Percentiles rank a stretch among this genome's conserved stretches.
These are phyloP conservation scores for Rhinolophus ferrumequinum DNA, from an alignment of 2,113 vertebrate species.

Conservation along the genomic window DNA sequence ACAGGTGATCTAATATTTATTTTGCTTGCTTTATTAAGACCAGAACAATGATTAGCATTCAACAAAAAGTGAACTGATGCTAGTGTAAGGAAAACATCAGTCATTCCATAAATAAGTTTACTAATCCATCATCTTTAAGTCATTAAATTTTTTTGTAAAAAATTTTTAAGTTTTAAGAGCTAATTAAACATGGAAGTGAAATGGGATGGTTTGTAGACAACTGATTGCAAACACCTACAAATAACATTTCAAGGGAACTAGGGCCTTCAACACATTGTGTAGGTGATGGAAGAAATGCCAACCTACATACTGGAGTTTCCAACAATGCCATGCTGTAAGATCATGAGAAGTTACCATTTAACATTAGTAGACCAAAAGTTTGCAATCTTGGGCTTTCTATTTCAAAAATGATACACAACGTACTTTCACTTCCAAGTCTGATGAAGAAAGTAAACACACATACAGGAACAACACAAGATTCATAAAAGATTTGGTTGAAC, in stretches of 20 bases:
- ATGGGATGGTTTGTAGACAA: neutral
- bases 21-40: neutral
- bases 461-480: neutral
- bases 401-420: neutral
- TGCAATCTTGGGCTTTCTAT: neutral
- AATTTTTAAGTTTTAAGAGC: neutral
- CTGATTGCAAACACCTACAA: neutral
- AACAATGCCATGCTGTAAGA: neutral
- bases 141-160: neutral
- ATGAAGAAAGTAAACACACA: neutral
- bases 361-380: neutral
- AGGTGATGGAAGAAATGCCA: neutral
- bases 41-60: neutral
- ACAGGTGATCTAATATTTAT: neutral
- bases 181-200: slow-evolving; percentile 9
- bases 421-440: neutral
- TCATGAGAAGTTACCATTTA: neutral
- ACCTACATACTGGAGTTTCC: neutral
- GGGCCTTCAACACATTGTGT: neutral
- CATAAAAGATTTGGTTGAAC: neutral
- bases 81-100: neutral
- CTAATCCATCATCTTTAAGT: neutral
- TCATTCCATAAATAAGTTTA: neutral
- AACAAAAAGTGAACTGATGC: neutral
- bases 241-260: neutral